These are phyloP conservation scores for Eciton burchellii DNA, from an alignment of 1,140 invertebrate species.

Conservation along the genomic window DNA sequence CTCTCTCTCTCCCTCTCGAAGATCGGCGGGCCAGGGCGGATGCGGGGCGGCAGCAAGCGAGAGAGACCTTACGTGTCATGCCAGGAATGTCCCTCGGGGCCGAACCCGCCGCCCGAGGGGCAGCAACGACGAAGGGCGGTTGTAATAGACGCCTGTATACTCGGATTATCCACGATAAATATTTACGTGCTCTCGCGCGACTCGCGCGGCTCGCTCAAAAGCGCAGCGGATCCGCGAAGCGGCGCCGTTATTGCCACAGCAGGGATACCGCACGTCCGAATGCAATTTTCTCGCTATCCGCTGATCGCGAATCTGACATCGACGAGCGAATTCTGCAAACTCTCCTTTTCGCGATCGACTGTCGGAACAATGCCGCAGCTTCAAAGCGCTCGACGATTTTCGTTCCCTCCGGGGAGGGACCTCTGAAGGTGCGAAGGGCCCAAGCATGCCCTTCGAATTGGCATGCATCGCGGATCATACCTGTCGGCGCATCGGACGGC, in stretches of 20 bases:
- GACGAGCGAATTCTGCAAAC: not conserved
- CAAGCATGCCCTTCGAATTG: not conserved
- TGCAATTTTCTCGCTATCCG: not conserved
- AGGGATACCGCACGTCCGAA: not conserved
- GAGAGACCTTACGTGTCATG: conserved; percentile 65
- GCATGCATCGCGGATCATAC: conserved; percentile 24
- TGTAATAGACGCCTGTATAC: conserved; percentile 54
- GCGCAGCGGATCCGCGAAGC: conserved; percentile 36
- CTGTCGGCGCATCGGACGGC: conserved; percentile 15
- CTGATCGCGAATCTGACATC: not conserved
- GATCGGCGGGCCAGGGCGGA: conserved; percentile 43
- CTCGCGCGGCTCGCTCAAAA: conserved; percentile 60
- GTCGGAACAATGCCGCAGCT: too few species aligned
- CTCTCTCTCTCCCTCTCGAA: conserved; percentile 37
- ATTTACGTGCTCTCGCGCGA: conserved; percentile 65
- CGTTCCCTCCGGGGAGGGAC: too few species aligned
- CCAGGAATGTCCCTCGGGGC: conserved; percentile 76
- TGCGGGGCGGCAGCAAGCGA: conserved; percentile 37
- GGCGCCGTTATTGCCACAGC: conserved; percentile 25
- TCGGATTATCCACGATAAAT: conserved; percentile 72
- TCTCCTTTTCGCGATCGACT: not conserved
- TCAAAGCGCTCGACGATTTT: not conserved
- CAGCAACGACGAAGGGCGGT: conserved; percentile 36
- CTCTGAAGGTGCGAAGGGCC: too few species aligned
- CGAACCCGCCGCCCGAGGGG: conserved; percentile 54